These are phyloP conservation scores for Notarius lentiginosus DNA, from an alignment of 2,113 vertebrate species.

Conservation along the genomic window DNA sequence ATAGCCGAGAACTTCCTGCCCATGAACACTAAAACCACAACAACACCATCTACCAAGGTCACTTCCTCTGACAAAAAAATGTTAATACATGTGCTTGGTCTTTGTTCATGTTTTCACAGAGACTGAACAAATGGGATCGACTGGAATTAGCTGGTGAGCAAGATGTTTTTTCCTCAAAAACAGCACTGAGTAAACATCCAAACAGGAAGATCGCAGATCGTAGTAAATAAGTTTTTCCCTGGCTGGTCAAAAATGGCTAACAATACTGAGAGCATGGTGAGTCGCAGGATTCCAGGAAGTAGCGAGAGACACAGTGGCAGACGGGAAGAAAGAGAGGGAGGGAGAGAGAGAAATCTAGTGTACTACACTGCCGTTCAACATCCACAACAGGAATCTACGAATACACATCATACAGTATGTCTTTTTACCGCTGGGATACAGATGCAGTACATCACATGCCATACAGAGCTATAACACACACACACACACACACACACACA, in stretches of 20 bases:
- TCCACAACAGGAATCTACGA: background rate
- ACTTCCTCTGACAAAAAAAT: constrained; percentile 23
- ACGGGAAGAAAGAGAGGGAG: constrained; percentile 10
- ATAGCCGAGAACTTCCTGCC: constrained; percentile 12
- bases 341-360: background rate
- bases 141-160: constrained; percentile 42
- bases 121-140: background rate
- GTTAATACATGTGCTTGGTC: constrained; percentile 10
- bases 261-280: constrained; percentile 60
- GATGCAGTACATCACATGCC: no score
- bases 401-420: background rate
- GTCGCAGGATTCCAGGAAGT: constrained; percentile 47
- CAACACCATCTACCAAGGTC: background rate
- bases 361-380: background rate
- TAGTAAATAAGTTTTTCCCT: constrained; percentile 58
- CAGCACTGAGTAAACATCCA: constrained; percentile 53
- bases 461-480: background rate
- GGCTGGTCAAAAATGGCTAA: constrained; percentile 51
- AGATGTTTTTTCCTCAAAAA: constrained; percentile 45
- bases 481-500: background rate
- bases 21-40: background rate
- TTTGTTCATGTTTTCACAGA: constrained; percentile 11
- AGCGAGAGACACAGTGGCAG: constrained; percentile 22
- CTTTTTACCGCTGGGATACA: background rate
- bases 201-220: constrained; percentile 55